Percentiles rank a stretch among this genome's conserved stretches.
Evolutionary conservation across 2,113 vertebrate genomes (phyloP).

Genomic region (Reinhardtius hippoglossoides): DNA sequence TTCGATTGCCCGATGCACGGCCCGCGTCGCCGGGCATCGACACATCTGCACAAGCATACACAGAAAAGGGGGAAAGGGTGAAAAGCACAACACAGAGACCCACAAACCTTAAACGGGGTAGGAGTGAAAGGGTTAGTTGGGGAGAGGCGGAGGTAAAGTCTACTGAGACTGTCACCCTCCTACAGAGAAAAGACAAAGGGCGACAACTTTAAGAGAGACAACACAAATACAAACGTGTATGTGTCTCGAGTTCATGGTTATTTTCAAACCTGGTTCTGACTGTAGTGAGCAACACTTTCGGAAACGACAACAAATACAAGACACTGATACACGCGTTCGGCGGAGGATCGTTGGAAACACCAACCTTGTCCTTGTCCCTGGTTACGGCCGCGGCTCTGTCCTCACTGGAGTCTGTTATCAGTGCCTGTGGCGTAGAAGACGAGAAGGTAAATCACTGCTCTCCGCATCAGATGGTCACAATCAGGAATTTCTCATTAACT

Average conservation of each 20-base stretch:
- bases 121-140: slow-evolving; percentile 98
- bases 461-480: slow-evolving; percentile 12
- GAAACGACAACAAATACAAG: neutral
- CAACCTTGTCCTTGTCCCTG: slow-evolving; percentile 77
- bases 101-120: slow-evolving; percentile 98
- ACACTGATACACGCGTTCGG: slow-evolving; percentile 10
- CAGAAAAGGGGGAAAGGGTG: slow-evolving; percentile 6
- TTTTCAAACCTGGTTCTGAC: neutral
- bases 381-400: slow-evolving; percentile 59
- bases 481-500: slow-evolving; percentile 21
- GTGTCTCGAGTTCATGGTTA: neutral
- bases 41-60: slow-evolving; percentile 40
- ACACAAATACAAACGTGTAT: slow-evolving; percentile 42
- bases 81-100: slow-evolving; percentile 71
- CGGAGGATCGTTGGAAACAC: slow-evolving; percentile 41
- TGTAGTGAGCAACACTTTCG: neutral
- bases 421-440: slow-evolving; percentile 64
- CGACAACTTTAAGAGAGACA: slow-evolving; percentile 60
- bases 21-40: neutral
- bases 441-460: slow-evolving; percentile 54
- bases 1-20: neutral
- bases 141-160: slow-evolving; percentile 90
- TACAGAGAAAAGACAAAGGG: slow-evolving; percentile 90
- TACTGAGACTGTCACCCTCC: slow-evolving; percentile 91
- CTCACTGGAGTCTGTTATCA: slow-evolving; percentile 68